These are phyloP conservation scores for Rhynchomys soricoides DNA, from an alignment of 2,113 vertebrate species.

Conservation along the genomic window DNA sequence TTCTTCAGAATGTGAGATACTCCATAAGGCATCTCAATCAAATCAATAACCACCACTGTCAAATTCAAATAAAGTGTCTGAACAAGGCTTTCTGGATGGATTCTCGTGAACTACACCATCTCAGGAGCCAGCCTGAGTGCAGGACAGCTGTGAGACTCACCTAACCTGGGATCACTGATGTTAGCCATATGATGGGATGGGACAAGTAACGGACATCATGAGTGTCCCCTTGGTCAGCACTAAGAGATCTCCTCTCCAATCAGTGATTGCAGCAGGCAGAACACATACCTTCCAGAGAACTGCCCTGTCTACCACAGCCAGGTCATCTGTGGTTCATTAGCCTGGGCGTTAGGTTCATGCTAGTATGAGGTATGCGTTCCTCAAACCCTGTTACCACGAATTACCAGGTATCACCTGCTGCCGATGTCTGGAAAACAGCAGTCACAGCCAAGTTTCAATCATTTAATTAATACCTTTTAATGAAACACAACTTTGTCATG, in stretches of 20 bases:
- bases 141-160: background rate
- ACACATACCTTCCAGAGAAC: background rate
- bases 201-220: background rate
- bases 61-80: conserved; percentile 80
- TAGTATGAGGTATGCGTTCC: background rate
- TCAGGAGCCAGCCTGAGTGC: background rate
- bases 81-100: background rate
- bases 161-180: background rate
- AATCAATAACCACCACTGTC: conserved; percentile 64
- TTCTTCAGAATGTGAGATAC: background rate
- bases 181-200: background rate
- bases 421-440: conserved; percentile 61
- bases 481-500: conserved; percentile 82
- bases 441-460: conserved; percentile 81
- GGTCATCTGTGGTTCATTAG: background rate
- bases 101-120: background rate
- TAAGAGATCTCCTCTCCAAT: background rate
- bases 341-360: background rate
- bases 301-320: background rate
- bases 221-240: background rate
- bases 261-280: background rate
- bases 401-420: background rate
- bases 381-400: background rate
- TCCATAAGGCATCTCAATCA: conserved; percentile 28
- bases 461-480: conserved; percentile 84